phyloP scores from a whole-genome alignment of 2,113 vertebrate species.

The Ameiurus melas region DNA sequence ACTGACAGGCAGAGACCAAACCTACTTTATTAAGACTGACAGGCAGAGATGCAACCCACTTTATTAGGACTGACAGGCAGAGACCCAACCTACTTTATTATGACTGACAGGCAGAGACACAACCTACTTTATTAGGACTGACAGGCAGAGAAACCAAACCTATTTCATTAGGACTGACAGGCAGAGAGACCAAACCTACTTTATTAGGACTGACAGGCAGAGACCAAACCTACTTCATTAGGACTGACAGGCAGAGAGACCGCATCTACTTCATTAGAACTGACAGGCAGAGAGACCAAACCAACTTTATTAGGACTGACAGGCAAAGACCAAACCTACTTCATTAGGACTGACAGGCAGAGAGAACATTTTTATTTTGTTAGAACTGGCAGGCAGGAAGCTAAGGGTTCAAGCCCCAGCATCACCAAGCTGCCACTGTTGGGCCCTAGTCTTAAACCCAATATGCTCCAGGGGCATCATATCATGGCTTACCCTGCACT shows the following conservation, averaged over 20 bases:
- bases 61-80: not conserved
- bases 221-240: not conserved
- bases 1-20: not conserved
- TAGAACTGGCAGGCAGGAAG: not conserved
- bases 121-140: not conserved
- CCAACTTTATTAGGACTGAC: not conserved
- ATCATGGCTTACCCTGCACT: not conserved
- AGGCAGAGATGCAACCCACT: not conserved
- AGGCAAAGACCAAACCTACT: not conserved
- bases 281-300: not conserved
- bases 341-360: not conserved
- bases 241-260: not conserved
- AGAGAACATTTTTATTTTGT: not conserved
- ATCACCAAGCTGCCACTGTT: not conserved
- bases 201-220: not conserved
- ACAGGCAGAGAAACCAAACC: not conserved
- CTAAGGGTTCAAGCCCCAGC: not conserved
- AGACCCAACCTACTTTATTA: not conserved
- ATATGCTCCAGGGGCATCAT: not conserved
- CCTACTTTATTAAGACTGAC: not conserved
- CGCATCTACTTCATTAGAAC: not conserved
- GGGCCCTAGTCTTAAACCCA: not conserved
- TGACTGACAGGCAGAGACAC: not conserved
- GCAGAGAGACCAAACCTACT: not conserved
- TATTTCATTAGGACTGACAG: not conserved